A percentile compares a stretch with the other conserved stretches of the same genome.
Evolutionary conservation across 35 echinoderm and acorn worm species (phyloP).

Genomic region (Heliocidaris erythrogramma): DNA sequence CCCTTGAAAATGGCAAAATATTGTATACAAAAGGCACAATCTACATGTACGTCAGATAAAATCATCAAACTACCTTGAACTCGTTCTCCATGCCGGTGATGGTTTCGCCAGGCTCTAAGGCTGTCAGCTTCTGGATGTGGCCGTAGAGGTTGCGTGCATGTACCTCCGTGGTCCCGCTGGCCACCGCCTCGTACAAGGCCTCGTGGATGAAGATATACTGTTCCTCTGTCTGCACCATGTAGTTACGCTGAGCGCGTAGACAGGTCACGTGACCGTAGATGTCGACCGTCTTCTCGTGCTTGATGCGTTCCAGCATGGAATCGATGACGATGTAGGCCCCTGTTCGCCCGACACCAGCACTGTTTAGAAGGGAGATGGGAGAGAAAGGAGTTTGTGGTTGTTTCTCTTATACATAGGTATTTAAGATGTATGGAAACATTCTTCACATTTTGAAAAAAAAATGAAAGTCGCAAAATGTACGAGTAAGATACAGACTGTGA

Average conservation of each 20-base stretch:
- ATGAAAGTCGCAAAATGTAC: too few species aligned
- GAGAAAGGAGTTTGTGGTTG: too few species aligned
- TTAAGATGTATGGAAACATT: too few species aligned
- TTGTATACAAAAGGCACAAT: too few species aligned
- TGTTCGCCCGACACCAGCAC: conserved; percentile 93
- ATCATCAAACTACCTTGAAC: conserved; percentile 71
- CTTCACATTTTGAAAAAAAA: too few species aligned
- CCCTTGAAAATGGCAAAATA: too few species aligned
- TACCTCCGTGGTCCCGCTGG: conserved; percentile 96
- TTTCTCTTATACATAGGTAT: too few species aligned
- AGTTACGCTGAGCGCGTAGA: conserved; percentile 89
- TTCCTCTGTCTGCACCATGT: conserved; percentile 99
- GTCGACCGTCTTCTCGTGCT: conserved; percentile 98
- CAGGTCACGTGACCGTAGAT: conserved; percentile 99
- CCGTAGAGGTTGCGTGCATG: conserved; percentile 90
- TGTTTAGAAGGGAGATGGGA: background rate
- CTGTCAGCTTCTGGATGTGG: conserved; percentile 93
- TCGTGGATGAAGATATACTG: conserved; percentile 99
- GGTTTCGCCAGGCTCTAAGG: conserved; percentile 81
- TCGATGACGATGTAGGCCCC: conserved; percentile 99
- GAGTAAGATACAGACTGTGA: too few species aligned
- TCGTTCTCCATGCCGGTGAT: conserved; percentile 99
- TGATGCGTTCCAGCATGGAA: conserved; percentile 95
- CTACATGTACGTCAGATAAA: too few species aligned
- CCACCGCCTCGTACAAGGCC: conserved; percentile 92